Evolutionary conservation across 2,113 vertebrate species (phyloP).

Genomic region (Dissostichus mawsoni): DNA sequence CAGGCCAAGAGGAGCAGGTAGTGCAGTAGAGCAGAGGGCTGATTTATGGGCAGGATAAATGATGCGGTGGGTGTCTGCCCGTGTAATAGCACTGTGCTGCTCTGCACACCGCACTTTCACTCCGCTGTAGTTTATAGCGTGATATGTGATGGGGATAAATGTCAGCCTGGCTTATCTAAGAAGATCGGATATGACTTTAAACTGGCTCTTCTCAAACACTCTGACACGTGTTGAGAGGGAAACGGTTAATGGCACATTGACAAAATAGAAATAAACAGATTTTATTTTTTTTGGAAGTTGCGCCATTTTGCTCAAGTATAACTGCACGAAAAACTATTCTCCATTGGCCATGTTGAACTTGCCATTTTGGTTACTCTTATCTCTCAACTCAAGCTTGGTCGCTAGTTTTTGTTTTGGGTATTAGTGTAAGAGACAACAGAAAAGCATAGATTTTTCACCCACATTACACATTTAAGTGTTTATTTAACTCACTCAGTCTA

Average conservation of each 20-base stretch:
- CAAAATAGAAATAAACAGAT: slow-evolving; percentile 11
- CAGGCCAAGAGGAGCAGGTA: slow-evolving; percentile 78
- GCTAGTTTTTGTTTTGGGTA: not conserved
- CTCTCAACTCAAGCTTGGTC: slow-evolving; percentile 14
- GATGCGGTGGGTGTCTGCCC: slow-evolving; percentile 81
- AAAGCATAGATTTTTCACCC: no score
- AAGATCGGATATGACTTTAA: slow-evolving; percentile 78
- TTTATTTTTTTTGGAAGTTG: slow-evolving; percentile 10
- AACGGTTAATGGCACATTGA: slow-evolving; percentile 47
- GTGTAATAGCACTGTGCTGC: slow-evolving; percentile 77
- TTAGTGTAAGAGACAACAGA: no score
- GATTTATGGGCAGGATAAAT: slow-evolving; percentile 82
- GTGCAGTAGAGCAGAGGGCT: slow-evolving; percentile 77
- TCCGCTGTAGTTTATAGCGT: slow-evolving; percentile 79
- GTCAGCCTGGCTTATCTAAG: slow-evolving; percentile 78
- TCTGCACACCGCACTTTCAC: slow-evolving; percentile 72
- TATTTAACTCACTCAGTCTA: no score
- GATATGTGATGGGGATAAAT: slow-evolving; percentile 81
- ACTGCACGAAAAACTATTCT: slow-evolving; percentile 30
- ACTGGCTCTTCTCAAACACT: slow-evolving; percentile 73
- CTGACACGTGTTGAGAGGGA: slow-evolving; percentile 62
- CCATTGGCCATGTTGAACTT: slow-evolving; percentile 40
- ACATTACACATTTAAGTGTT: no score
- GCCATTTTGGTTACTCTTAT: slow-evolving; percentile 37
- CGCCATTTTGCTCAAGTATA: slow-evolving; percentile 23